Percentiles rank a stretch among this genome's conserved stretches.
Conservation (phyloP, 2,113 vertebrate genomes). For the Neogale vison region DNA sequence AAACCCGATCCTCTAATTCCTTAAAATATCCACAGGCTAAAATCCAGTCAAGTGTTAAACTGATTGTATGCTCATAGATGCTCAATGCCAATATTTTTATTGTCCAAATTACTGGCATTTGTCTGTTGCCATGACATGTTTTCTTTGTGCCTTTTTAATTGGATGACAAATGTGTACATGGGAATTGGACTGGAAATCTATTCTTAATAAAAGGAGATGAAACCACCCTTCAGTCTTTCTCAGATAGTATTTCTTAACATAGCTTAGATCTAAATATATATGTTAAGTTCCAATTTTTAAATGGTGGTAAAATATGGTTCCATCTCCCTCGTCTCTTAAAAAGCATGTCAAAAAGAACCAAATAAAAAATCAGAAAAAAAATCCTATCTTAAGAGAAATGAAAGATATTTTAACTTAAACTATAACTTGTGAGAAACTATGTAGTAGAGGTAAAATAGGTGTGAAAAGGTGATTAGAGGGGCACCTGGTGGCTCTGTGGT, state of each 20-base stretch:
- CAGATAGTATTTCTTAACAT: background rate
- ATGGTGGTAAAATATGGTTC: background rate
- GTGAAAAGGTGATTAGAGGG: background rate
- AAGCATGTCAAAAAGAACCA: background rate
- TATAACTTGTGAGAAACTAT: background rate
- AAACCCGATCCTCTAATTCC: background rate
- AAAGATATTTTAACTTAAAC: background rate
- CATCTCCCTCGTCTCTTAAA: background rate
- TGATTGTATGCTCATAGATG: background rate
- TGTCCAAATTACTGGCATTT: background rate
- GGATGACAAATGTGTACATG: background rate
- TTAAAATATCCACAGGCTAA: background rate
- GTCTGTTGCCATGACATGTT: background rate
- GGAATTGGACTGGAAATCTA: background rate
- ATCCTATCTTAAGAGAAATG: background rate
- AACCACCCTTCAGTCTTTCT: background rate
- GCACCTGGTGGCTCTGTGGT: background rate
- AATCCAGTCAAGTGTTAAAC: constrained; percentile 16
- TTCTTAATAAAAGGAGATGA: background rate
- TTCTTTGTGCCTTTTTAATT: background rate
- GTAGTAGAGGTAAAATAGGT: background rate
- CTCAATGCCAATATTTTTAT: background rate
- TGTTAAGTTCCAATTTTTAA: background rate
- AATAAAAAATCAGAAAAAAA: background rate
- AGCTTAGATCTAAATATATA: background rate